These are phyloP conservation scores for Helicorthomorpha holstii DNA, from an alignment of 1,140 invertebrate species.

Conservation along the genomic window DNA sequence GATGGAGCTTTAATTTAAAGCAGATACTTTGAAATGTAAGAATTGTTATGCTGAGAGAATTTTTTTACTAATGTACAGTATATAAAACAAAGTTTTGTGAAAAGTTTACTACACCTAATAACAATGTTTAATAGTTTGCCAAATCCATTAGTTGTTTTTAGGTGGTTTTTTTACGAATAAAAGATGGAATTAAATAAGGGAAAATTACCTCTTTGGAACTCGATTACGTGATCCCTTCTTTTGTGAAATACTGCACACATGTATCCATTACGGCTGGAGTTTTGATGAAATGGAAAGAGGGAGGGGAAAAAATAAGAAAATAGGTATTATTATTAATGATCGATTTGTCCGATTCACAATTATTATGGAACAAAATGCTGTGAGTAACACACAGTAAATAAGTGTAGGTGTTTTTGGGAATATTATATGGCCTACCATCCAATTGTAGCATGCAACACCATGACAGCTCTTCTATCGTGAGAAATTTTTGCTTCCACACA, in stretches of 20 bases:
- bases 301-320: no score
- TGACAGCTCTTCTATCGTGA: constrained; percentile 8
- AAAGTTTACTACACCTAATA: no score
- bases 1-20: no score
- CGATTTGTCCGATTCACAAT: neutral
- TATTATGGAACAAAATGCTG: neutral
- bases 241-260: constrained; percentile 12
- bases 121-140: no score
- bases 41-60: no score
- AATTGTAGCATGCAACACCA: constrained; percentile 13
- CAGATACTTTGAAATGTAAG: no score
- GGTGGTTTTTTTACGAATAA: neutral
- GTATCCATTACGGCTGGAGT: constrained; percentile 13
- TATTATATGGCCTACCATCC: constrained; percentile 11
- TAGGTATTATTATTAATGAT: neutral
- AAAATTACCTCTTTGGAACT: constrained; percentile 13
- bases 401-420: neutral
- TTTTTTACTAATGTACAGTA: no score
- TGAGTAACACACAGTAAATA: no score
- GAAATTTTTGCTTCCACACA: constrained; percentile 7
- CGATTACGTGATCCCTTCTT: constrained; percentile 13
- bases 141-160: no score
- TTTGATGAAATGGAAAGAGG: no score
- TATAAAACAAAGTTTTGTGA: no score
- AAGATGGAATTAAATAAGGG: neutral